These are phyloP conservation scores for Drosophila sordidula DNA, from an alignment of 2,888 invertebrate genomes.

Conservation along the genomic window DNA sequence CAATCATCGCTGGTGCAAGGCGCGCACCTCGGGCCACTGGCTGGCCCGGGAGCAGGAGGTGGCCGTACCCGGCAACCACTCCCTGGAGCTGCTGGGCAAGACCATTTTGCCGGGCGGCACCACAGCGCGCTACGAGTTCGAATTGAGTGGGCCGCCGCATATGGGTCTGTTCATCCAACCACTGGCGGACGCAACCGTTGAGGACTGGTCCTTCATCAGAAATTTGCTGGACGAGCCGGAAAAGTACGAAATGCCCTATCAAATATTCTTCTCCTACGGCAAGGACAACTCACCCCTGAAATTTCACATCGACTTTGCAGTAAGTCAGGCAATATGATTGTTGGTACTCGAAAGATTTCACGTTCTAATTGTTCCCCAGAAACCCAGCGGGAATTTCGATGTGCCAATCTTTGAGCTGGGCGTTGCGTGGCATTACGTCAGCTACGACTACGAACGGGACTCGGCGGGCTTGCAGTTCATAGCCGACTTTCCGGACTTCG, in stretches of 20 bases:
- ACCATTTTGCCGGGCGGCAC: constrained; percentile 32
- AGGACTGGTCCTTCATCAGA: constrained; percentile 79
- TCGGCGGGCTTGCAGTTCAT: constrained; percentile 84
- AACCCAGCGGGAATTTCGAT: constrained; percentile 47
- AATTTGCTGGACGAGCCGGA: constrained; percentile 63
- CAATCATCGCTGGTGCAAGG: constrained; percentile 76
- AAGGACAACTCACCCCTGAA: constrained; percentile 67
- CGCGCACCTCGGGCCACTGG: constrained; percentile 65
- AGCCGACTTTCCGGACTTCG: constrained; percentile 86
- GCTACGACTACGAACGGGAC: constrained; percentile 85
- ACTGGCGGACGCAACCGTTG: constrained; percentile 57
- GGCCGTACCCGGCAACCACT: constrained; percentile 63
- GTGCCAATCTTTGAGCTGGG: constrained; percentile 84
- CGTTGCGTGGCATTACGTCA: constrained; percentile 85
- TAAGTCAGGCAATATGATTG: constrained; percentile 20
- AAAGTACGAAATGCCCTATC: constrained; percentile 72
- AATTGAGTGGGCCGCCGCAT: constrained; percentile 77
- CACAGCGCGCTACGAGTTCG: constrained; percentile 70
- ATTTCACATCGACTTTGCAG: constrained; percentile 76
- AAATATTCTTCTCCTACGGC: constrained; percentile 78
- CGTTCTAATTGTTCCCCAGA: constrained; percentile 27
- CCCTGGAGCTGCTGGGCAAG: constrained; percentile 58
- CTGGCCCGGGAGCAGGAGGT: constrained; percentile 64
- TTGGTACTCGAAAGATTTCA: too few species aligned
- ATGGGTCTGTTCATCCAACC: constrained; percentile 80